A percentile compares a stretch with the other conserved stretches of the same genome.
Conservation (phyloP, 1,140 invertebrate species). For the Venturia canescens region DNA sequence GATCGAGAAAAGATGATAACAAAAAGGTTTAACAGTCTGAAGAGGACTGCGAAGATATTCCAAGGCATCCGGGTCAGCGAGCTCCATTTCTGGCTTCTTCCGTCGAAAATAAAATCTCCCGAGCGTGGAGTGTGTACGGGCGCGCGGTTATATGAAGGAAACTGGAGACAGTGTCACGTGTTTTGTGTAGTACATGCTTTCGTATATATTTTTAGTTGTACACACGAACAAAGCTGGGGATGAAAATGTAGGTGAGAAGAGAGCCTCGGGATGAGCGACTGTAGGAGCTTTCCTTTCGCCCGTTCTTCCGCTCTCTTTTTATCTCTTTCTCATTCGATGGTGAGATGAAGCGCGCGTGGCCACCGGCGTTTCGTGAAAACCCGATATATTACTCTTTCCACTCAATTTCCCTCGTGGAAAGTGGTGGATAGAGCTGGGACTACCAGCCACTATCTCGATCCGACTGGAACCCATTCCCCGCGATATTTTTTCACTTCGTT, state of each 20-base stretch:
- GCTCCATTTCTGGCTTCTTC: constrained; percentile 32
- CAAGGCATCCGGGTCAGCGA: background rate
- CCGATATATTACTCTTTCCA: constrained; percentile 44
- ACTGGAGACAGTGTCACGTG: background rate
- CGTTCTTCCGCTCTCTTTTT: background rate
- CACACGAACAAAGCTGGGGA: background rate
- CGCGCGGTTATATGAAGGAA: background rate
- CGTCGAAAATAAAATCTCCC: constrained; percentile 34
- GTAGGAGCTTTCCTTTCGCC: background rate
- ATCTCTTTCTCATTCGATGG: constrained; percentile 16
- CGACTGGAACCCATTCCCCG: constrained; percentile 18
- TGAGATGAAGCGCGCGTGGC: constrained; percentile 23
- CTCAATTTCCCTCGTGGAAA: constrained; percentile 41
- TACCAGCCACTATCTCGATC: constrained; percentile 37
- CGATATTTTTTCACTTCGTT: background rate
- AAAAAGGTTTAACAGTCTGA: background rate
- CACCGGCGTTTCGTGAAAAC: constrained; percentile 36
- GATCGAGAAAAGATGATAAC: too few relatives aligned
- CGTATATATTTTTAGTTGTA: background rate
- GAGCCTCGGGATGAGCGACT: constrained; percentile 15
- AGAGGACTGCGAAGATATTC: constrained; percentile 15
- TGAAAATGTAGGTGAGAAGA: background rate
- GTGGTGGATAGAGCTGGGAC: constrained; percentile 18
- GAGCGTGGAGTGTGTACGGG: background rate
- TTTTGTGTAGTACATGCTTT: too few relatives aligned